A percentile compares a stretch with the other conserved stretches of the same genome.
Conservation (phyloP, 2,113 vertebrate species). For the Paraplagusia blochii region DNA sequence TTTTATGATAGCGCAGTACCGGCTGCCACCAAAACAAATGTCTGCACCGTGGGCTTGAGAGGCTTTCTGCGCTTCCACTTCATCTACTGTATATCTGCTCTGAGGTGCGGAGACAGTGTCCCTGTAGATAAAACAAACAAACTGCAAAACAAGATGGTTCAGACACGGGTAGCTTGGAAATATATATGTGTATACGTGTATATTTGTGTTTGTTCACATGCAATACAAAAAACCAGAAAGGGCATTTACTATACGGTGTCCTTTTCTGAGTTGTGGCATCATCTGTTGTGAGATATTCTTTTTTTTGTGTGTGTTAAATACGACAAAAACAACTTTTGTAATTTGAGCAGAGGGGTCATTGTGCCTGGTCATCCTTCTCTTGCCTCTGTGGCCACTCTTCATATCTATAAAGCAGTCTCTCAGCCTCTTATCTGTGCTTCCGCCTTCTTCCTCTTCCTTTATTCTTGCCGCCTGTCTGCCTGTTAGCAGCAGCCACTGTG, state of each 20-base stretch:
- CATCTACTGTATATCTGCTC: constrained; percentile 19
- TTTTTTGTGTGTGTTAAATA: background rate
- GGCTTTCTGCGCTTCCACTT: constrained; percentile 20
- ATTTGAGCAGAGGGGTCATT: background rate
- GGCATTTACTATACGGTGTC: no score
- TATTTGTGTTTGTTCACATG: background rate
- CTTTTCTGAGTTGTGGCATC: no score
- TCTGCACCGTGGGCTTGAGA: background rate
- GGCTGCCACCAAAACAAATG: no score
- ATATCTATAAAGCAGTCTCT: constrained; percentile 17
- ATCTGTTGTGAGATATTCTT: background rate
- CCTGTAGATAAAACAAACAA: constrained; percentile 36
- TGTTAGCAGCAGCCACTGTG: constrained; percentile 67
- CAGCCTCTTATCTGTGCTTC: constrained; percentile 29
- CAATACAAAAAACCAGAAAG: constrained; percentile 7
- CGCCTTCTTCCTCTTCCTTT: constrained; percentile 33
- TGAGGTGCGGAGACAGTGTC: constrained; percentile 29
- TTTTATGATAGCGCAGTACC: no score
- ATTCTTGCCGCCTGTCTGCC: constrained; percentile 48
- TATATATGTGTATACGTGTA: constrained; percentile 15
- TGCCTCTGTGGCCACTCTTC: constrained; percentile 15
- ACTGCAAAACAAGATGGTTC: constrained; percentile 42
- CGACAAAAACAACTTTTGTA: background rate
- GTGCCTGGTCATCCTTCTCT: constrained; percentile 15
- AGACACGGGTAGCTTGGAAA: constrained; percentile 39